Conservation (phyloP, 2,113 vertebrate species). For the Perca flavescens region DNA sequence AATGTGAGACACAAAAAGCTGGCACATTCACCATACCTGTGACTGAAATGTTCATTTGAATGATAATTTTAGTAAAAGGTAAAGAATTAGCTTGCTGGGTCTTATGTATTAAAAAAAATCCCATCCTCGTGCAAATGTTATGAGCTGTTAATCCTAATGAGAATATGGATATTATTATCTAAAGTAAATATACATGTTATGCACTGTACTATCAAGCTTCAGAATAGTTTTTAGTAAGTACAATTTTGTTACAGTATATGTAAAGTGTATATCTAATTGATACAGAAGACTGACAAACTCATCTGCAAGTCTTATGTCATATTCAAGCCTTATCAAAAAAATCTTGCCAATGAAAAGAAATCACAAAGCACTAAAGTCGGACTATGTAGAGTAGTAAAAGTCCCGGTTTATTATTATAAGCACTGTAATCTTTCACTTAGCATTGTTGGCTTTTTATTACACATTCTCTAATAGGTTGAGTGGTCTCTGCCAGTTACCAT, state of each 20-base stretch:
- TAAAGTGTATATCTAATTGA: not conserved
- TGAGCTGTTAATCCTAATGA: not conserved
- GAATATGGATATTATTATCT: not conserved
- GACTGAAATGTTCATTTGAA: constrained; percentile 9
- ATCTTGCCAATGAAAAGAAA: not conserved
- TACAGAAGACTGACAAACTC: not conserved
- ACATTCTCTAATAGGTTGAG: constrained; percentile 20
- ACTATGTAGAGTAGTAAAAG: not conserved
- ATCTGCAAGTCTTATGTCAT: not conserved
- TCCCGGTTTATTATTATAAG: constrained; percentile 16
- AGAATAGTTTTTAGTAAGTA: not conserved
- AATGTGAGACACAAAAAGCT: constrained; percentile 2
- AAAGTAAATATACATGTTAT: not conserved
- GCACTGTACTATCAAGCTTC: not conserved
- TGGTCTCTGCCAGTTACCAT: constrained; percentile 36
- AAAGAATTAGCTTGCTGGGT: not conserved
- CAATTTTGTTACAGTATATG: not conserved
- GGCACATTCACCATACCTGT: not conserved
- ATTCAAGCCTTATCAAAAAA: not conserved
- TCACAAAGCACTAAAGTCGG: not conserved
- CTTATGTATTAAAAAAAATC: not conserved
- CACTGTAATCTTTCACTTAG: not conserved
- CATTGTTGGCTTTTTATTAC: constrained; percentile 1
- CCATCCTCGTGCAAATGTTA: not conserved
- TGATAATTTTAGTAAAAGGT: constrained; percentile 4